Base-by-base conservation (phyloP, 2,113 vertebrate species). In the Polypterus bichir region DNA sequence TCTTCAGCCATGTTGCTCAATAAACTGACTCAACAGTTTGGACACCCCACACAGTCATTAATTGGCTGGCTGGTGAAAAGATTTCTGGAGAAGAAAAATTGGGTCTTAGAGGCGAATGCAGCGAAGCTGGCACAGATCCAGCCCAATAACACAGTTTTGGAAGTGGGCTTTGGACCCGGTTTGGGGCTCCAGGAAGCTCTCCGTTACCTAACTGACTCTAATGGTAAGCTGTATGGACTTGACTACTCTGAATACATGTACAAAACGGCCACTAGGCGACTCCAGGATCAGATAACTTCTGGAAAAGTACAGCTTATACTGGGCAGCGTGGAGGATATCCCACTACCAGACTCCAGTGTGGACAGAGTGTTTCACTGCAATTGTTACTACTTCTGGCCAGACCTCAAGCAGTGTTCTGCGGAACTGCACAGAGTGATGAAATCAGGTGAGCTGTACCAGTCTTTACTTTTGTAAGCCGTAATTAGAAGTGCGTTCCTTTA, bases 331-430 rank as follows among this genome's bases (percentile, higher is more conserved):
- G 67, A 71, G 47, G 64, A 66, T 0, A 81, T 86, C 80, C 81
- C 80, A 9, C 66, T 87, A 8, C 44, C 48, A 47, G 76, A 84
- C 55, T 72, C 47, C 66, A 66, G 48, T 4, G 74, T 85, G 49
- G 83, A 87, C 64, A 83, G 70, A 66, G 81, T 85, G 3, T 86
- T 77, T 62, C 84, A 87, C 64, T 84, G 81, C 67, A 87, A 86
- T 72, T 84, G 83, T 66, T 86, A 85, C 70, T 86, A 85, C 72
- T 86, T 74, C 74, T 87, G 84, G 84, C 81, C 81, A 8, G 79
- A 85, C 57, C 73, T 82, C 57, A 76, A 52, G 54, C 71, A 70
- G 45, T 76, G 62, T 9, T 62, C 72, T 1, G 10, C 61, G n/a
- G 81, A 81, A 62, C 74, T 85, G 48, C 74, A 79, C 61, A 66